Percentiles rank a stretch among this genome's conserved stretches.
Evolutionary conservation across 2,113 vertebrate genomes (phyloP).

Genomic region (Esox niger): DNA sequence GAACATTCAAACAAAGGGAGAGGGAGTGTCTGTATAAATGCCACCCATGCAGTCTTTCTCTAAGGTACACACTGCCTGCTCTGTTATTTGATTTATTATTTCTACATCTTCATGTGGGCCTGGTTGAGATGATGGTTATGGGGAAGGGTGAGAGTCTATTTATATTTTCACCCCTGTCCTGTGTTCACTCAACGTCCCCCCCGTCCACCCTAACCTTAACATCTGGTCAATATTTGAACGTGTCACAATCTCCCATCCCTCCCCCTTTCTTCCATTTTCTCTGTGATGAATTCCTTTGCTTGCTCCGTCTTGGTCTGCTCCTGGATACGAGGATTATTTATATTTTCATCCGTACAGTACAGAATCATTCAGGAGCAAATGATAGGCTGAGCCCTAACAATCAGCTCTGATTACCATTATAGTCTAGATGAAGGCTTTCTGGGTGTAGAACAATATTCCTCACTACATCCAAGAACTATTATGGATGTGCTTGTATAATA

Average conservation of each 20-base stretch:
- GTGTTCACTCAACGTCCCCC: neutral
- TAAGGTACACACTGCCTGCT: neutral
- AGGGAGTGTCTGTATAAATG: neutral
- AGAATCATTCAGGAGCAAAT: neutral
- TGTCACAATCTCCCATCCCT: constrained; percentile 15
- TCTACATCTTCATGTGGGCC: neutral
- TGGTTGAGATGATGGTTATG: neutral
- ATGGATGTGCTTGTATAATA: constrained; percentile 8
- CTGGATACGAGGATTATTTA: neutral
- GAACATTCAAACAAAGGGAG: neutral
- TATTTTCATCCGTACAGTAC: neutral
- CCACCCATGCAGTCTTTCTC: neutral
- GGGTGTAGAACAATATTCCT: neutral
- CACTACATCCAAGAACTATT: constrained; percentile 6
- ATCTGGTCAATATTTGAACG: constrained; percentile 33
- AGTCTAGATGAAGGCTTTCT: neutral
- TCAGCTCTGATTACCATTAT: neutral
- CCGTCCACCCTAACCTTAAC: constrained; percentile 17
- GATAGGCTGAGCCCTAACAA: neutral
- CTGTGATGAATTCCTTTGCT: neutral
- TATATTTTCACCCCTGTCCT: neutral
- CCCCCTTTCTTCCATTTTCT: neutral
- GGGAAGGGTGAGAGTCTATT: neutral
- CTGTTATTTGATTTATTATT: neutral
- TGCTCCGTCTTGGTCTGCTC: neutral